Evolutionary conservation across 2,888 invertebrate genomes (phyloP).

Genomic region (Cyrtodaria siliqua): DNA sequence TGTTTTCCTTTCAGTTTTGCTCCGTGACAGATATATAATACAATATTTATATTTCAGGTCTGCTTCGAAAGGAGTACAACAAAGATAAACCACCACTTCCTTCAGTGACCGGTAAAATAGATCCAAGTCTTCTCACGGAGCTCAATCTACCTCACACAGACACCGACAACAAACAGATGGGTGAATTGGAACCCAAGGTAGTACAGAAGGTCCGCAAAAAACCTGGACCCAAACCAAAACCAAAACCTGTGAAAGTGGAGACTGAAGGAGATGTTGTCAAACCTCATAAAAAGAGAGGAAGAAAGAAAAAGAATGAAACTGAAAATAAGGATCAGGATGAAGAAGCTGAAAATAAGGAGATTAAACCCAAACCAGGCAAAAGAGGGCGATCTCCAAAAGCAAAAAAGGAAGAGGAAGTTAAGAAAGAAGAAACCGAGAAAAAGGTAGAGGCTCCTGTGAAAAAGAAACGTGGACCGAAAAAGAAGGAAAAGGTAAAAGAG

Average conservation of each 20-base stretch:
- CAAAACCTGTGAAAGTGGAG: conserved; percentile 38
- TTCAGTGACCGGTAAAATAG: conserved; percentile 37
- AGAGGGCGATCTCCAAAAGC: conserved; percentile 63
- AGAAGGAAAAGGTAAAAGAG: conserved; percentile 31
- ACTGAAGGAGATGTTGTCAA: conserved; percentile 17
- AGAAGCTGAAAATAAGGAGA: conserved; percentile 26
- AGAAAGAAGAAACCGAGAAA: conserved; percentile 44
- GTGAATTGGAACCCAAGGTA: conserved; percentile 31
- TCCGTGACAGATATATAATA: no score
- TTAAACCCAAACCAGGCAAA: conserved; percentile 44
- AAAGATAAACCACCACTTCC: conserved; percentile 62
- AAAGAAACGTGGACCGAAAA: conserved; percentile 58
- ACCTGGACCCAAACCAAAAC: conserved; percentile 59
- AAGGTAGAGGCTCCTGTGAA: conserved; percentile 54
- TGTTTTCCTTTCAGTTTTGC: no score
- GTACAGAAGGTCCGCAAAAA: conserved; percentile 51
- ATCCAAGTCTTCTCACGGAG: conserved; percentile 36
- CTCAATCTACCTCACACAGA: conserved; percentile 13
- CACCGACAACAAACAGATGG: conserved; percentile 21
- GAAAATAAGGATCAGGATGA: conserved; percentile 28
- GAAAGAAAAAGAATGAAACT: conserved; percentile 45
- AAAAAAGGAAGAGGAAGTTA: conserved; percentile 42
- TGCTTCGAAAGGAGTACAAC: conserved; percentile 56
- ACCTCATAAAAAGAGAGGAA: conserved; percentile 46
- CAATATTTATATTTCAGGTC: conserved; percentile 54